Evolutionary conservation across 2,888 invertebrate species (phyloP), one percentile per base, ranked within the genome.

Genomic region (Pinctada fucata): DNA sequence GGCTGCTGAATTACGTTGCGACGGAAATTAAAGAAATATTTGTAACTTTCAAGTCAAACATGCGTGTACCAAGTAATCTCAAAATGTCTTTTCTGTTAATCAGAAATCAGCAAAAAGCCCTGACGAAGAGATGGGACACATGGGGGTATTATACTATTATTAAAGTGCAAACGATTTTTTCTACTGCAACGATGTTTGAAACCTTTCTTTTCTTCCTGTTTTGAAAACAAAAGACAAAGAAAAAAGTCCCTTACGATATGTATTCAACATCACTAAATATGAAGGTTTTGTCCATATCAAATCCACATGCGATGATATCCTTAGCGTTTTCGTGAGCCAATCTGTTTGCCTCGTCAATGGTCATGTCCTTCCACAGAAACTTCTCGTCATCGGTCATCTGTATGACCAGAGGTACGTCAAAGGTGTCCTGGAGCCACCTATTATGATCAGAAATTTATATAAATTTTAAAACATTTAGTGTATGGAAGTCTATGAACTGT

Each of bases 331-430:
- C 96, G 84, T 95, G 94, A 0, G 97, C 96, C 93, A 99, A 94
- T 82, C 92, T 95, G 76, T 96, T 95, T 0, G 97, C 96, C 83
- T 97, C 96, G 85, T 98, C 98, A 6, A 99, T 92, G 86, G 96
- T 96, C 75, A 99, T 93, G 91, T 99, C 97, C 91, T 96, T 97
- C 99, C 99, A 99, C 88, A 99, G 94, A 3, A 96, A 96, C 92
- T 99, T 99, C 92, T 99, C 99, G 92, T 99, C 99, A 90, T 99
- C 99, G 0, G 99, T 99, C 90, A 99, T 93, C 92, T 99, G 99
- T 84, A 99, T 97, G 0, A 99, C 96, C 45, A 99, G 93, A 0
- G 99, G 98, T 2, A 99, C 98, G 92, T 99, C 95, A 91, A 99
- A 99, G 0, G 96, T 96, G 83, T 99, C 99, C 93, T 99, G 99